A percentile compares a stretch with the other conserved stretches of the same genome.
phyloP scores from a whole-genome alignment of 2,888 invertebrate species.

The Erebia ligea region DNA sequence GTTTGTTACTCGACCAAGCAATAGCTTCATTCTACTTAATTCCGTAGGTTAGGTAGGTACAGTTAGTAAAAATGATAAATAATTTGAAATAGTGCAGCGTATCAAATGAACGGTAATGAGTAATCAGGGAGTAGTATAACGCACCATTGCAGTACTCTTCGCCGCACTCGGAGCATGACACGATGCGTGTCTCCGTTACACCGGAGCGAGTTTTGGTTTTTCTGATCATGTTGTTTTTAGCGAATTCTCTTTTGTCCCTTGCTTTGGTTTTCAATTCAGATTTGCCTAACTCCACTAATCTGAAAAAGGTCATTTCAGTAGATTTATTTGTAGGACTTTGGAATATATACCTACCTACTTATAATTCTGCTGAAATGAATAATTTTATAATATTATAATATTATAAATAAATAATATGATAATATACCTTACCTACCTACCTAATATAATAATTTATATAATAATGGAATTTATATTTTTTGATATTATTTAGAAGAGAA shows the following conservation, averaged over 20 bases:
- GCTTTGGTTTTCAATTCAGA: slow-evolving; percentile 88
- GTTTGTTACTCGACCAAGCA: background rate
- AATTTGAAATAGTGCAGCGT: slow-evolving; percentile 19
- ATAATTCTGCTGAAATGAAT: background rate
- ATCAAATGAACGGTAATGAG: slow-evolving; percentile 22
- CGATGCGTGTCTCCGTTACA: slow-evolving; percentile 89
- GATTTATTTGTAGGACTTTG: background rate
- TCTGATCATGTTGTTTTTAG: slow-evolving; percentile 86
- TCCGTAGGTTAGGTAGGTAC: slow-evolving; percentile 1
- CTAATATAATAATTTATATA: too few species aligned
- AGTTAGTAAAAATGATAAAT: slow-evolving; percentile 16
- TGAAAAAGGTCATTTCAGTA: slow-evolving; percentile 49
- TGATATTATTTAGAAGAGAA: background rate
- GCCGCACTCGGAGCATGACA: slow-evolving; percentile 91
- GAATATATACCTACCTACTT: too few species aligned
- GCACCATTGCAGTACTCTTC: slow-evolving; percentile 92
- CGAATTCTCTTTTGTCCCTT: slow-evolving; percentile 86
- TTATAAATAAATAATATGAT: too few species aligned
- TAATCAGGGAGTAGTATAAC: slow-evolving; percentile 24
- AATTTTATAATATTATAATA: background rate
- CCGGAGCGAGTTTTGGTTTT: slow-evolving; percentile 93
- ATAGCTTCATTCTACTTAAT: background rate
- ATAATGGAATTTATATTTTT: too few species aligned
- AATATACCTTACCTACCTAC: too few species aligned
- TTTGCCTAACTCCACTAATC: slow-evolving; percentile 92